phyloP scores from a whole-genome alignment of 2,113 vertebrate genomes.

The Anhinga rufa region DNA sequence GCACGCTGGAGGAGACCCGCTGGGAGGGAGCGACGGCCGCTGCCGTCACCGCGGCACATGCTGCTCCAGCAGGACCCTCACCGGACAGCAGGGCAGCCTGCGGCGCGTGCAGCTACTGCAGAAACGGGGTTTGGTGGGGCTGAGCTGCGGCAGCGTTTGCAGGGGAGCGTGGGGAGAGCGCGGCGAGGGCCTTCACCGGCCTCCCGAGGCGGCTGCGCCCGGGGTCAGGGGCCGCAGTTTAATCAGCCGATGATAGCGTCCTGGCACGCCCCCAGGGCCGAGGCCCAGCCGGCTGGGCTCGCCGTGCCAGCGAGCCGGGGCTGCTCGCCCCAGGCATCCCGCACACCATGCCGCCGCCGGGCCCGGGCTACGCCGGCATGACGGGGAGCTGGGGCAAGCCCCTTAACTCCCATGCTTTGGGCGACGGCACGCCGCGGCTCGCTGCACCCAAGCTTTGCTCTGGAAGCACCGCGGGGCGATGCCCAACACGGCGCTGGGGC shows the following conservation, averaged over 20 bases:
- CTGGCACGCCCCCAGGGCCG: not conserved
- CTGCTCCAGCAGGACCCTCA: not conserved
- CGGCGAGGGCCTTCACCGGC: not conserved
- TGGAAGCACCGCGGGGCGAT: not conserved
- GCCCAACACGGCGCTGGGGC: rapidly evolving
- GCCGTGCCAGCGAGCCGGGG: not conserved
- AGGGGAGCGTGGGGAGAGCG: rapidly evolving
- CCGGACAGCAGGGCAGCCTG: not conserved
- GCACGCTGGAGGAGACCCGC: not conserved
- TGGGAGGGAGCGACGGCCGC: not conserved
- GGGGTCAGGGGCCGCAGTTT: not conserved
- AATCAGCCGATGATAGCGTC: too few relatives aligned
- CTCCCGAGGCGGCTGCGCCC: not conserved
- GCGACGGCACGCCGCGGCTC: not conserved
- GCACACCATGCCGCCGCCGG: rapidly evolving
- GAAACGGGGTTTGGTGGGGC: not conserved
- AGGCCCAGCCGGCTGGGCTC: not conserved
- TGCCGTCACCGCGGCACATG: not conserved
- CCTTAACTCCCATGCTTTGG: too few relatives aligned
- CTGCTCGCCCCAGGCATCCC: not conserved
- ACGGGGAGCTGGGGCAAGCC: not conserved
- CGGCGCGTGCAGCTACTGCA: not conserved
- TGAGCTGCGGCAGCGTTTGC: not conserved
- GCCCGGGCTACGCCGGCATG: not conserved
- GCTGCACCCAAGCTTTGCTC: not conserved